Percentiles rank a stretch among this genome's conserved stretches.
Evolutionary conservation across 2,888 invertebrate genomes (phyloP).

Genomic region (Pyrochroa serraticornis): DNA sequence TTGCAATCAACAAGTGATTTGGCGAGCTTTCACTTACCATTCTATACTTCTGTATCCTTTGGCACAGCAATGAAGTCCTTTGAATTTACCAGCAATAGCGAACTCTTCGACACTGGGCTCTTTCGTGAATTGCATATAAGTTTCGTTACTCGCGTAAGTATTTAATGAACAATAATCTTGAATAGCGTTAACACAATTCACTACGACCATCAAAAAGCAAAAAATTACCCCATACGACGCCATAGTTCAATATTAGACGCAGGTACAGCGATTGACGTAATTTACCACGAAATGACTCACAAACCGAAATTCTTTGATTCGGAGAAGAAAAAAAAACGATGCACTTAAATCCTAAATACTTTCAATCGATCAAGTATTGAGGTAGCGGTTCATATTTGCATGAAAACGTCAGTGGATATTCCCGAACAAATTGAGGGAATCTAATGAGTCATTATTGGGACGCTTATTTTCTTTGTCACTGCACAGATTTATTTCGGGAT

Average conservation of each 20-base stretch:
- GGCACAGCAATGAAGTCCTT: slow-evolving; percentile 79
- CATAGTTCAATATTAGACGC: not conserved
- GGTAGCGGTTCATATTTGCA: slow-evolving; percentile 6
- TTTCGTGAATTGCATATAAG: slow-evolving; percentile 75
- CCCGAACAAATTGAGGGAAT: not conserved
- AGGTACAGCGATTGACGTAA: not conserved
- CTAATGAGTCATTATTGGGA: not conserved
- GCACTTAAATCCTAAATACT: not conserved
- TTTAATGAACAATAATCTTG: slow-evolving; percentile 67
- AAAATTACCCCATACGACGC: not conserved
- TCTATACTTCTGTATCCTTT: slow-evolving; percentile 79
- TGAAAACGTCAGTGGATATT: not conserved
- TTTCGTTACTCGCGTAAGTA: slow-evolving; percentile 64
- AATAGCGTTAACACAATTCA: slow-evolving; percentile 51
- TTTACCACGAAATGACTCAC: not conserved
- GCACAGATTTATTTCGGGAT: not conserved
- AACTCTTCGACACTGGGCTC: slow-evolving; percentile 72
- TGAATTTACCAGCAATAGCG: slow-evolving; percentile 72
- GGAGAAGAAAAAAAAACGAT: no score
- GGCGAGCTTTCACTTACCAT: slow-evolving; percentile 65
- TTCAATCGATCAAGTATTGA: not conserved
- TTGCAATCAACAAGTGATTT: not conserved
- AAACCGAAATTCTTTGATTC: no score
- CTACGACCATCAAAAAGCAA: slow-evolving; percentile 1
- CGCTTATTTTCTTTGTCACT: not conserved